Percentiles rank a stretch among this genome's conserved stretches.
These are phyloP conservation scores for Saturnia japonica DNA, from an alignment of 2,888 invertebrate genomes.

Conservation along the genomic window DNA sequence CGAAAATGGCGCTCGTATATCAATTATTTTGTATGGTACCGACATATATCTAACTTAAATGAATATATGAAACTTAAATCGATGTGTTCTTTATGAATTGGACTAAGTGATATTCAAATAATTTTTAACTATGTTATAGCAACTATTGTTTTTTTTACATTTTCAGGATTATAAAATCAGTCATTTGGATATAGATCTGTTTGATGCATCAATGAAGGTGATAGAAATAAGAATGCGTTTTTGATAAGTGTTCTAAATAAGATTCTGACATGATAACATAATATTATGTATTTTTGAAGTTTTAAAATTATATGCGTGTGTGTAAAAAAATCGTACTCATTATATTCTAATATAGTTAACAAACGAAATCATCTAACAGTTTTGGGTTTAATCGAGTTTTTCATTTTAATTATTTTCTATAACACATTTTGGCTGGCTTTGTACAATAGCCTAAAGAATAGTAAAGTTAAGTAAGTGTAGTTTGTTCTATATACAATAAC, in stretches of 20 bases:
- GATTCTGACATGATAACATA: constrained; percentile 25
- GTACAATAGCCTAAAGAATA: not conserved
- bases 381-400: not conserved
- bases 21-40: no score
- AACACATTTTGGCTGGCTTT: not conserved
- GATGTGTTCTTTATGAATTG: no score
- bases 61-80: no score
- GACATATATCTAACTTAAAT: no score
- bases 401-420: not conserved
- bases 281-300: not conserved
- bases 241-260: constrained; percentile 29
- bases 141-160: constrained; percentile 36
- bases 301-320: not conserved
- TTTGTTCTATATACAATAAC: not conserved
- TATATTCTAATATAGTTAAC: not conserved
- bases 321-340: not conserved
- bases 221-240: constrained; percentile 29
- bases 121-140: no score
- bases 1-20: no score
- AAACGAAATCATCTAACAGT: not conserved
- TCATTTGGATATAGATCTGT: constrained; percentile 70
- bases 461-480: not conserved
- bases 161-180: constrained; percentile 73
- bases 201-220: constrained; percentile 79
- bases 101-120: no score